Conservation (phyloP, 2,888 invertebrate species). For the Sinelater perroti region DNA sequence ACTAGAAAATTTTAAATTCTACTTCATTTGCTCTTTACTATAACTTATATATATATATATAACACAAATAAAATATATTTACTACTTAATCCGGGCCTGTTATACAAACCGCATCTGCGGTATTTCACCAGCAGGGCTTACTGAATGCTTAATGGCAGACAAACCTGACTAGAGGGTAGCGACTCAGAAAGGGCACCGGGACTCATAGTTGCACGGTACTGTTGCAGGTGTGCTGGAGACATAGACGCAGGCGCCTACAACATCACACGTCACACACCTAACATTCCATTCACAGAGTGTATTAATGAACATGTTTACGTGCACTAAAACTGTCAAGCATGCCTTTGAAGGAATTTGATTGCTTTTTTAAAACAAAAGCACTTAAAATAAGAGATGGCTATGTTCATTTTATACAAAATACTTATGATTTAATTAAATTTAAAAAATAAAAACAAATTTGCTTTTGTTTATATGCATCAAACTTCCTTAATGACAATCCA, state of each 20-base stretch:
- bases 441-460: too few relatives aligned
- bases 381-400: too few relatives aligned
- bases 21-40: too few relatives aligned
- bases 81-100: constrained; percentile 6
- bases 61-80: neutral
- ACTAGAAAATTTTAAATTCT: too few relatives aligned
- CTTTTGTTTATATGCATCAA: neutral
- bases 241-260: constrained; percentile 90
- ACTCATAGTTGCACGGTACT: constrained; percentile 72
- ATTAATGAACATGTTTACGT: constrained; percentile 31
- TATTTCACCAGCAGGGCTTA: too few relatives aligned
- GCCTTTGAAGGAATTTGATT: too few relatives aligned
- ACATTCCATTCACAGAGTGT: constrained; percentile 39
- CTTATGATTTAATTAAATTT: neutral
- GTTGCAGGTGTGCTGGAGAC: constrained; percentile 87
- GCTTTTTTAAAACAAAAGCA: too few relatives aligned
- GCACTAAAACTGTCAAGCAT: constrained; percentile 26
- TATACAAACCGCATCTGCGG: too few relatives aligned
- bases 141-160: constrained; percentile 44
- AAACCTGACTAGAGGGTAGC: constrained; percentile 84
- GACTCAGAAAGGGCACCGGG: constrained; percentile 76
- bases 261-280: constrained; percentile 53
- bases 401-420: neutral
- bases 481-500: neutral
- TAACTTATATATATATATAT: neutral